Evolutionary conservation across 2,113 vertebrate genomes (phyloP).

Genomic region (Monarcha castaneiventris): DNA sequence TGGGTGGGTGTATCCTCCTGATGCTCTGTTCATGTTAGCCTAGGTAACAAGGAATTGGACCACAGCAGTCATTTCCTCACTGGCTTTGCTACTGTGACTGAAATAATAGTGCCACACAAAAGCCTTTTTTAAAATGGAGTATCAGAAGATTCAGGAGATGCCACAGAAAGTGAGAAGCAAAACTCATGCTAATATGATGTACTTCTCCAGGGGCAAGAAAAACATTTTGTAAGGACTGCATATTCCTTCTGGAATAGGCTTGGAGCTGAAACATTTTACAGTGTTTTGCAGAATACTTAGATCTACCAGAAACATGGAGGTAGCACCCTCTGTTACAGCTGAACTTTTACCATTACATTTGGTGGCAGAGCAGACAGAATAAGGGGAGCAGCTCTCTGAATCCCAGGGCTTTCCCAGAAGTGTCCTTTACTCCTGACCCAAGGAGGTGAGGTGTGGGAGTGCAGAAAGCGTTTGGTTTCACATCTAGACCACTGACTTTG

Average conservation of each 20-base stretch:
- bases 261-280: background rate
- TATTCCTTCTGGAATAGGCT: background rate
- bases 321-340: background rate
- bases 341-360: background rate
- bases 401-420: background rate
- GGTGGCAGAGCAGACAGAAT: background rate
- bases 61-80: background rate
- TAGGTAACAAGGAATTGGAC: background rate
- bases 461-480: background rate
- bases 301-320: background rate
- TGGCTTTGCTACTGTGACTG: background rate
- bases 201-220: background rate
- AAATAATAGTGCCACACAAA: background rate
- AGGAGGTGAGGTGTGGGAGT: background rate
- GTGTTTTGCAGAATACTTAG: background rate
- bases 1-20: background rate
- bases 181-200: background rate
- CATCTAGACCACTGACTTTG: background rate
- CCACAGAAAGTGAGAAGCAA: background rate
- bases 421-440: background rate
- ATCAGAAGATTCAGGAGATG: background rate
- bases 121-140: background rate
- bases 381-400: background rate
- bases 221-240: background rate
- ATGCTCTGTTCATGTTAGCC: background rate